phyloP scores from a whole-genome alignment of 2,113 vertebrate species.

The Scalopus aquaticus region DNA sequence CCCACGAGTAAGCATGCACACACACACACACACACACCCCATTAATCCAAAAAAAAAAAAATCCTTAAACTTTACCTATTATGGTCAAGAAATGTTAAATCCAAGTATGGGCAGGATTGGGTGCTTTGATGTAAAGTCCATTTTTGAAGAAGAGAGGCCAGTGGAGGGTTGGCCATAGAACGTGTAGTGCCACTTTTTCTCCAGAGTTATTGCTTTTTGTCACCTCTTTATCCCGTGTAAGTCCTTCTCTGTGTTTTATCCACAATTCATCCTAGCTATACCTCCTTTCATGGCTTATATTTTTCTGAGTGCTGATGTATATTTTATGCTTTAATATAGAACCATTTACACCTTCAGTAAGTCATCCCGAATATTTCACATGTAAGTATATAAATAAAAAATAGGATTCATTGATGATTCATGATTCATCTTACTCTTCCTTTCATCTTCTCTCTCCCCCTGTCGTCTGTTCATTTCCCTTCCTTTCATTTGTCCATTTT shows the following conservation, averaged over 20 bases:
- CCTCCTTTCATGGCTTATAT: not conserved
- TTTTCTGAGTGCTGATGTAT: not conserved
- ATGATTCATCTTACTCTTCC: not conserved
- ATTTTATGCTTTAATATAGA: constrained; percentile 9
- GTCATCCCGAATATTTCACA: not conserved
- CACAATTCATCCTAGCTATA: not conserved
- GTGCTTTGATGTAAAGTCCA: not conserved
- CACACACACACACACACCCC: too few relatives aligned
- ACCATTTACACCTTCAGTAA: not conserved
- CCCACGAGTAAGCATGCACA: too few relatives aligned
- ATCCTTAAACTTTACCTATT: not conserved
- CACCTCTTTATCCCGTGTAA: not conserved
- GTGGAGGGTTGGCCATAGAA: not conserved
- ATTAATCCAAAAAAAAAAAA: not conserved
- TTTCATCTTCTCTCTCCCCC: not conserved
- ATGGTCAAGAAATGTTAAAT: not conserved
- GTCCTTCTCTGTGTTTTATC: not conserved
- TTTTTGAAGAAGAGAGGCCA: not conserved
- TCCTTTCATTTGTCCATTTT: not conserved
- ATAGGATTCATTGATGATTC: not conserved
- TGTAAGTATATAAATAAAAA: not conserved
- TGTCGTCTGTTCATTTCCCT: not conserved
- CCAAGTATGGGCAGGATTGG: not conserved
- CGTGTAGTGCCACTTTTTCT: not conserved
- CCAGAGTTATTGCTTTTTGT: not conserved